Evolutionary conservation across 2,797 vertebrate genomes (phyloP), one percentile per base, ranked within the genome.

Genomic region (Clarias pachynema): DNA sequence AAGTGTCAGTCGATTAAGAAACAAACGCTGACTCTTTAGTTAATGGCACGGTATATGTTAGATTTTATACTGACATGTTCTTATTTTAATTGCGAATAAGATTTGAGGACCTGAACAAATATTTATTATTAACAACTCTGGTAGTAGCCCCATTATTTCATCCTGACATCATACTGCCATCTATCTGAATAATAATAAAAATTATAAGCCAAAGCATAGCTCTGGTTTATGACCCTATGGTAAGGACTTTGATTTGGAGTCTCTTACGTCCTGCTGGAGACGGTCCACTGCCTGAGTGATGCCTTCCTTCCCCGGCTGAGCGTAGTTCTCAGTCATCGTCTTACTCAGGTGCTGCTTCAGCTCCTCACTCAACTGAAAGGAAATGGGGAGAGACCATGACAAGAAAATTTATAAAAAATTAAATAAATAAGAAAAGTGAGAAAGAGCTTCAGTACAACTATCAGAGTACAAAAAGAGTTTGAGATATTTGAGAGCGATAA

Each of bases 261-360:
- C 18, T 70, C 93, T 91, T 95, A 97, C 97, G 0, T 97, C 96
- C 87, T 98, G 97, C 79, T 98, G 96, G 5, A 97, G 95, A 87
- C 90, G 93, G 91, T 97, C 94, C 73, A 97, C 94, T 0, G 96
- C 96, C 16, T 92, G 78, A 6, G 96, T 97, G 92, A 97, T 94
- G 81, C 92, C 88, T 1, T 91, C 84, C 29, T 94, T 94, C 18
- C 93, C 93, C 0, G 93, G 95, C 89, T 96, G 94, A 75, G 91
- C 93, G 1, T 97, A 98, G 91, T 94, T 96, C 85, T 95, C 92
- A 0, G 91, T 94, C 94, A 98, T 95, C 0, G 96, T 97, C 85
- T 90, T 92, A 87, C 94, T 95, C 89, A 97, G 92, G 91, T 96
- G 94, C 87, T 95, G 94, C 89, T 96, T 97, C 89, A 97, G 92